phyloP scores from a whole-genome alignment of 2,888 invertebrate species.

The Germaria angustata region DNA sequence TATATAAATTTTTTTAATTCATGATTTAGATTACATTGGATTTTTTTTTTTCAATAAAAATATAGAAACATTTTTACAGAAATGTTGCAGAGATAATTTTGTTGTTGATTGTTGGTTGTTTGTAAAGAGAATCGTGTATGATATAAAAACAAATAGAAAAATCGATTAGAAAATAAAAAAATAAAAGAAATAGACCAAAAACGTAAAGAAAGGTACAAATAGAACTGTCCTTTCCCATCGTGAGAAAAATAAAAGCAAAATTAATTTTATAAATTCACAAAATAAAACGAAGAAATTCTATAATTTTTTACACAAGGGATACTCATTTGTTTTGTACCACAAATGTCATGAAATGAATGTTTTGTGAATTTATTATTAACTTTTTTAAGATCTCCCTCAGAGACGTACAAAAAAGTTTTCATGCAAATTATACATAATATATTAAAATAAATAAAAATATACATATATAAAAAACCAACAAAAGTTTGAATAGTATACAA shows the following conservation, averaged over 20 bases:
- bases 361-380: constrained; percentile 42
- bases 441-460: not conserved
- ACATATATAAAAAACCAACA: constrained; percentile 16
- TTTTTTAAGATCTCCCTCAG: not conserved
- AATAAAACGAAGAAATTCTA: not conserved
- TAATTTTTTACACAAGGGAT: not conserved
- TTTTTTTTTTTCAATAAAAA: constrained; percentile 40
- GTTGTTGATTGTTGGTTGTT: constrained; percentile 49
- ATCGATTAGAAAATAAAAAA: constrained; percentile 49
- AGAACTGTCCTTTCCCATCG: not conserved
- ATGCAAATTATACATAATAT: constrained; percentile 57
- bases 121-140: constrained; percentile 59
- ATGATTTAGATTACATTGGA: constrained; percentile 55
- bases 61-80: constrained; percentile 19
- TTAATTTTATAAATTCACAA: constrained; percentile 37
- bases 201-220: constrained; percentile 8
- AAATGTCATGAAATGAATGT: constrained; percentile 13
- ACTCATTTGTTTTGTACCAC: not conserved
- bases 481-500: constrained; percentile 35
- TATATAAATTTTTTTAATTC: constrained; percentile 70
- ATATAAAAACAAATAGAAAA: constrained; percentile 62
- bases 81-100: constrained; percentile 52
- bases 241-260: not conserved
- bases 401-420: constrained; percentile 30
- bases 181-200: constrained; percentile 28